Evolutionary conservation across 2,888 invertebrate genomes (phyloP).

Genomic region (Microctonus hyperodae): DNA sequence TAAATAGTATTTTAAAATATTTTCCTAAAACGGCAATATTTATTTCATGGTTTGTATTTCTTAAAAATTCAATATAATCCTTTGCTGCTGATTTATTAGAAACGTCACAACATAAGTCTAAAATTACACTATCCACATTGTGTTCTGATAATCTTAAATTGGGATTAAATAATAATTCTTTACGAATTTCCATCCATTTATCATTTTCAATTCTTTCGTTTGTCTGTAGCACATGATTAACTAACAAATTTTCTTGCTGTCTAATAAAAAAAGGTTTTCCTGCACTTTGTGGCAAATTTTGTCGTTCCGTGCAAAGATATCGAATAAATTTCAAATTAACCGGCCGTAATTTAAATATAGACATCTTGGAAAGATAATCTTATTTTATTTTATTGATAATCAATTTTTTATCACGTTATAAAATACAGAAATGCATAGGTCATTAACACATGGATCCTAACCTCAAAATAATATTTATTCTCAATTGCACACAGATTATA

Average conservation of each 20-base stretch:
- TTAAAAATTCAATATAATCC: conserved; percentile 68
- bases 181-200: conserved; percentile 63
- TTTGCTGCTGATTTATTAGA: conserved; percentile 66
- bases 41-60: conserved; percentile 63
- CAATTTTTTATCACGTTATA: too few relatives aligned
- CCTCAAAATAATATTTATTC: not conserved
- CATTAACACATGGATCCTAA: not conserved
- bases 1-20: conserved; percentile 50
- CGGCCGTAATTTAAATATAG: not conserved
- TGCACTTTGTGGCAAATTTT: not conserved
- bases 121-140: conserved; percentile 70
- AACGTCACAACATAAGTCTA: conserved; percentile 65
- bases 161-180: conserved; percentile 62
- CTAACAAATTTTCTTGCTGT: not conserved
- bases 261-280: not conserved
- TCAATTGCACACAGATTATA: not conserved
- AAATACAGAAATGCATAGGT: too few relatives aligned
- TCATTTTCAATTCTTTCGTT: conserved; percentile 7
- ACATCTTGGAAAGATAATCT: not conserved
- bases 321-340: not conserved
- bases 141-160: conserved; percentile 61
- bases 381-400: not conserved
- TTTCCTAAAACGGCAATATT: conserved; percentile 69
- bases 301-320: not conserved
- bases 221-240: not conserved